Conservation (phyloP, 2,113 vertebrate species). For the Erythrolamprus reginae region DNA sequence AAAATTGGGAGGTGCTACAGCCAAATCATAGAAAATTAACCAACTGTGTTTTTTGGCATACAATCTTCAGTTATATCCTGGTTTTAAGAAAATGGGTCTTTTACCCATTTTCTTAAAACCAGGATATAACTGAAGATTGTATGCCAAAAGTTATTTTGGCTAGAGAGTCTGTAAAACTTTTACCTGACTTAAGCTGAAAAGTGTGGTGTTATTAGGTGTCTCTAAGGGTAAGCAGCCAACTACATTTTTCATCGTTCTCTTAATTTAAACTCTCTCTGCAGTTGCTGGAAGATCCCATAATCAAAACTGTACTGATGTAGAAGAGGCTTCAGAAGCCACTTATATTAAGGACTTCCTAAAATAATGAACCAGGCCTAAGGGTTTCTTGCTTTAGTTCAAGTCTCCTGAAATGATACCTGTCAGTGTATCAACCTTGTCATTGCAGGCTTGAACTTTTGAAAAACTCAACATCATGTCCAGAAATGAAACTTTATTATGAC, state of each 20-base stretch:
- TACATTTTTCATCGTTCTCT: not conserved
- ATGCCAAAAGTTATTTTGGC: rapidly evolving
- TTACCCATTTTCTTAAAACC: not conserved
- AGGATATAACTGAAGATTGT: not conserved
- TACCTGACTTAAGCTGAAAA: not conserved
- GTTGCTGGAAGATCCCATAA: not conserved
- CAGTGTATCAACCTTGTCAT: not conserved
- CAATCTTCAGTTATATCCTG: not conserved
- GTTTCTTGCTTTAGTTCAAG: not conserved
- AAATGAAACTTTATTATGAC: not conserved
- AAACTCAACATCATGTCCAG: not conserved
- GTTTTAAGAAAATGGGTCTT: not conserved
- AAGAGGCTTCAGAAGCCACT: not conserved
- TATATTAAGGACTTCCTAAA: too few relatives aligned
- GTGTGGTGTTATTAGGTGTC: not conserved
- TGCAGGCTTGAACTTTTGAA: not conserved
- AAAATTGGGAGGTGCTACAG: not conserved
- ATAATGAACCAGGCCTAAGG: not conserved
- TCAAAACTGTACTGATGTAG: not conserved
- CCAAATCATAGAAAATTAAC: not conserved
- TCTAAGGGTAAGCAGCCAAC: not conserved
- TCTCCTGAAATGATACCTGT: not conserved
- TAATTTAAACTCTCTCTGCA: not conserved
- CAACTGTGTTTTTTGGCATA: not conserved
- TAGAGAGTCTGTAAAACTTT: not conserved